A percentile compares a stretch with the other conserved stretches of the same genome.
Evolutionary conservation across 1,140 invertebrate species (phyloP).

Genomic region (Aphaenogaster floridana): DNA sequence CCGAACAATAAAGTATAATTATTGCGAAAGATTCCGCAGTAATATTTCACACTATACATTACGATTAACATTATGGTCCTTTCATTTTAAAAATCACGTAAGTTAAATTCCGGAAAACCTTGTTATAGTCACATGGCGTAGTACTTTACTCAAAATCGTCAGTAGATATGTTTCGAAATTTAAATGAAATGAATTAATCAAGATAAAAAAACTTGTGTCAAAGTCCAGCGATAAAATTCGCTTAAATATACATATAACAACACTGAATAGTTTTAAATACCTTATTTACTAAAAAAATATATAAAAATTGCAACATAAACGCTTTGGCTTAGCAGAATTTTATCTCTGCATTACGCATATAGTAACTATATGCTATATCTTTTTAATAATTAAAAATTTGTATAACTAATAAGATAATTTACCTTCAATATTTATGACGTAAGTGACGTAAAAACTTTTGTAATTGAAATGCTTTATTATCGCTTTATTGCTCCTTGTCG

Average conservation of each 20-base stretch:
- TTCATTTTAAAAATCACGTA: background rate
- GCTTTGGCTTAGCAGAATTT: background rate
- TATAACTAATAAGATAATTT: slow-evolving; percentile 15
- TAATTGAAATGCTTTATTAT: background rate
- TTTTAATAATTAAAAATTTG: background rate
- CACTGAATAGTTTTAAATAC: background rate
- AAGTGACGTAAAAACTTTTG: background rate
- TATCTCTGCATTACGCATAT: background rate
- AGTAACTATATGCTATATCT: background rate
- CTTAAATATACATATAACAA: background rate
- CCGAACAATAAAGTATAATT: slow-evolving; percentile 5
- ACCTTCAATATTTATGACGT: background rate
- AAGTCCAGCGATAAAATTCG: slow-evolving; percentile 12
- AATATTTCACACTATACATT: background rate
- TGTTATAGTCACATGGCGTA: background rate
- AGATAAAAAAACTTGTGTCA: background rate
- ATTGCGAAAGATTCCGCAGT: background rate
- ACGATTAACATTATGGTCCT: background rate
- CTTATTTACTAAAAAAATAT: background rate
- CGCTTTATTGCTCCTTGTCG: background rate
- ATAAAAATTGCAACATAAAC: background rate
- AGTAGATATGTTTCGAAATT: background rate
- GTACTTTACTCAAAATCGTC: background rate
- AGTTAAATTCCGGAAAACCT: background rate
- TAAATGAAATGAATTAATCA: background rate